These are phyloP conservation scores for Eudyptes chrysolophus DNA, from an alignment of 2,113 vertebrate species.

Conservation along the genomic window DNA sequence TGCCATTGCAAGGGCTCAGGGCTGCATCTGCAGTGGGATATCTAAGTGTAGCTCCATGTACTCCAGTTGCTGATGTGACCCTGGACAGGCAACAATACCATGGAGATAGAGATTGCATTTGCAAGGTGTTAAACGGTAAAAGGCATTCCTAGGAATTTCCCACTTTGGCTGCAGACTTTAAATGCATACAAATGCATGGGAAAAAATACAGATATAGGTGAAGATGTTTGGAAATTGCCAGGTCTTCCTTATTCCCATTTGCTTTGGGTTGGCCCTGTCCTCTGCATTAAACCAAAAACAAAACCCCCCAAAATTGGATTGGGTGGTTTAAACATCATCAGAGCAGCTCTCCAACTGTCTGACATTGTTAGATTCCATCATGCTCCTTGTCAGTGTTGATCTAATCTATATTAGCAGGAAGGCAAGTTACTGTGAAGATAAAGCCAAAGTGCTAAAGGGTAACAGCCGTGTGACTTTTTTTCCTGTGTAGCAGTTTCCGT, in stretches of 20 bases:
- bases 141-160: background rate
- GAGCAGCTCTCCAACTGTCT: background rate
- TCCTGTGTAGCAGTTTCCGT: background rate
- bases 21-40: background rate
- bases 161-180: background rate
- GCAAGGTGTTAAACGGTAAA: background rate
- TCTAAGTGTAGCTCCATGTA: background rate
- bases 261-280: background rate
- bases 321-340: background rate
- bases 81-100: background rate
- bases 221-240: background rate
- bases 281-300: background rate
- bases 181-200: background rate
- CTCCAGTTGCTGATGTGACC: background rate
- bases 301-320: background rate
- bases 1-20: background rate
- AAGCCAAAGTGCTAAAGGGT: conserved; percentile 22
- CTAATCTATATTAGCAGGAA: background rate
- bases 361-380: background rate
- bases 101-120: background rate
- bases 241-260: background rate
- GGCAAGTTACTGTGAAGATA: background rate
- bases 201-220: background rate
- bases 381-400: background rate
- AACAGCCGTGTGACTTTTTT: background rate